Percentiles rank a stretch among this genome's conserved stretches.
Evolutionary conservation across 64 coral and sea anemone genomes (phyloP).

Genomic region (Stichodactyla helianthus): DNA sequence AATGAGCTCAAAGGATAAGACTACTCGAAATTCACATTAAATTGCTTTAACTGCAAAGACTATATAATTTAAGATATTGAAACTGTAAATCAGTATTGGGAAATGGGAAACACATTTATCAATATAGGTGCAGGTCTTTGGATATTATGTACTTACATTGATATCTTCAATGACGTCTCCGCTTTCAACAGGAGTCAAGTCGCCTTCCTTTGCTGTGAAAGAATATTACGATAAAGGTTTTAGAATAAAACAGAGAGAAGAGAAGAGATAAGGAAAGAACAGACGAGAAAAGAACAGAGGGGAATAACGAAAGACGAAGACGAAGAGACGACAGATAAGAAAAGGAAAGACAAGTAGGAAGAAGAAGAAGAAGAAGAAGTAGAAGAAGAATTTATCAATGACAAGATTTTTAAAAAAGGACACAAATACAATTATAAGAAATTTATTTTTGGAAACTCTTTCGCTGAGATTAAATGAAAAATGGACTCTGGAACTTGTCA

Average conservation of each 20-base stretch:
- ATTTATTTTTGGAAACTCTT: no score
- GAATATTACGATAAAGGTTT: background rate
- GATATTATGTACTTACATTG: conserved; percentile 63
- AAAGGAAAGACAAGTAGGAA: background rate
- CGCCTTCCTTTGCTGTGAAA: conserved; percentile 56
- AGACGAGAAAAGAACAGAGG: background rate
- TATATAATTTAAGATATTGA: background rate
- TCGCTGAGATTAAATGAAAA: background rate
- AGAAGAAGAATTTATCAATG: background rate
- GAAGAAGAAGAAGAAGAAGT: background rate
- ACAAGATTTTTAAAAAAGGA: background rate
- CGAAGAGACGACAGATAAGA: background rate
- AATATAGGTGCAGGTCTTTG: background rate
- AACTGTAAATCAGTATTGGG: background rate
- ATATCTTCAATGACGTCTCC: conserved; percentile 88
- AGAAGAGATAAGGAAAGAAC: background rate
- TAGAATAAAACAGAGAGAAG: background rate
- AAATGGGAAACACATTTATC: background rate
- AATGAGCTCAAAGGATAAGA: background rate
- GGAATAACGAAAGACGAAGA: background rate
- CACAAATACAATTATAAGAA: no score
- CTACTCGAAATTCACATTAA: background rate
- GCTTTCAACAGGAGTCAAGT: conserved; percentile 30
- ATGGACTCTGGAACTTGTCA: background rate
- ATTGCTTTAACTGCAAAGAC: background rate